Conservation (phyloP, 2,888 invertebrate genomes). For the Odontothrips loti region DNA sequence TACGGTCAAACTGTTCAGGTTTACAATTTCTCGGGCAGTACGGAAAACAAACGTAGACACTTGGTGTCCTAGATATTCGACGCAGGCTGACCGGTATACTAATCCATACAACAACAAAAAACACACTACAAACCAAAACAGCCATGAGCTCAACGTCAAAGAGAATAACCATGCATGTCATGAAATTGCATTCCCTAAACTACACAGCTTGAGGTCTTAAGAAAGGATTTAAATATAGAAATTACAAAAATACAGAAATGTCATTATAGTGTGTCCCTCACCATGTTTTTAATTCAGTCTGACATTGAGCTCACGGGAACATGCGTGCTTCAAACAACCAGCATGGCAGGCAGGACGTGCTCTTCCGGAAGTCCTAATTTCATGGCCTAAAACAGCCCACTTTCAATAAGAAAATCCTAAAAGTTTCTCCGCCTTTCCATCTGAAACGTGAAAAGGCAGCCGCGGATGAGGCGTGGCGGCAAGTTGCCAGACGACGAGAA, state of each 20-base stretch:
- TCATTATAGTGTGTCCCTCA: too few relatives aligned
- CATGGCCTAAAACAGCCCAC: too few relatives aligned
- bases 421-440: too few relatives aligned
- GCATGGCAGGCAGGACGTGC: not conserved
- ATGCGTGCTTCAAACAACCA: not conserved
- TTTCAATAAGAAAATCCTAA: too few relatives aligned
- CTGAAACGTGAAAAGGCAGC: not conserved
- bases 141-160: not conserved
- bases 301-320: constrained; percentile 4
- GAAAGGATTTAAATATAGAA: not conserved
- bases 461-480: not conserved
- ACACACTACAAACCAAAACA: constrained; percentile 12
- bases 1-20: not conserved
- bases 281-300: not conserved
- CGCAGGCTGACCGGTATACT: not conserved
- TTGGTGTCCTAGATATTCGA: not conserved
- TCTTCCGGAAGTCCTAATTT: too few relatives aligned
- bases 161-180: not conserved
- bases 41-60: not conserved
- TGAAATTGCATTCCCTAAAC: not conserved
- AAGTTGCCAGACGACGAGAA: not conserved
- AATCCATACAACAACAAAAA: not conserved
- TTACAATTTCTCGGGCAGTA: not conserved
- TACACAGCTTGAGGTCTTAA: not conserved
- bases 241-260: not conserved